These are phyloP conservation scores for Gibbula magus DNA, from an alignment of 2,888 invertebrate species.

Conservation along the genomic window DNA sequence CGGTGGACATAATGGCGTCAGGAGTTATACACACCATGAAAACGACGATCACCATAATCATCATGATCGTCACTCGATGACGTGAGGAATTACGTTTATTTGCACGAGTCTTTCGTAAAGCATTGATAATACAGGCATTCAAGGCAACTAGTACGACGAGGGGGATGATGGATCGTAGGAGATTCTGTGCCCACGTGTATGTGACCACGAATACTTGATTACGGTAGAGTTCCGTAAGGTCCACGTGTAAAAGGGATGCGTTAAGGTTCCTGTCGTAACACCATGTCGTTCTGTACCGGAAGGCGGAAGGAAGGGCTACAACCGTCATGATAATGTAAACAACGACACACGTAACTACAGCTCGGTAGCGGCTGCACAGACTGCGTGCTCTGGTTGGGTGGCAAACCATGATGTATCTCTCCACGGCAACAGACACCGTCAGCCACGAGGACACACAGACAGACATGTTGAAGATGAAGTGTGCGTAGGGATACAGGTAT, in stretches of 20 bases:
- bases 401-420: slow-evolving; percentile 73
- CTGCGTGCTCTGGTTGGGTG: slow-evolving; percentile 62
- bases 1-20: slow-evolving; percentile 68
- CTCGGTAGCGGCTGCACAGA: slow-evolving; percentile 61
- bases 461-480: slow-evolving; percentile 70
- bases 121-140: slow-evolving; percentile 69
- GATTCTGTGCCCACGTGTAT: slow-evolving; percentile 70
- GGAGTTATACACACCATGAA: slow-evolving; percentile 68
- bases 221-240: slow-evolving; percentile 65
- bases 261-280: slow-evolving; percentile 51
- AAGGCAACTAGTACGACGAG: slow-evolving; percentile 66
- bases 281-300: slow-evolving; percentile 64
- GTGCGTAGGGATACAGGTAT: slow-evolving; percentile 73
- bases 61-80: slow-evolving; percentile 56
- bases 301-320: slow-evolving; percentile 68
- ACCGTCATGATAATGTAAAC: slow-evolving; percentile 68
- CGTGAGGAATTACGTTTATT: slow-evolving; percentile 55
- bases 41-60: slow-evolving; percentile 68
- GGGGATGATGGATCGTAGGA: slow-evolving; percentile 71
- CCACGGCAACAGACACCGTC: slow-evolving; percentile 72
- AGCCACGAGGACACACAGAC: slow-evolving; percentile 71
- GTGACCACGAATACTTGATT: slow-evolving; percentile 60
- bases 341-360: slow-evolving; percentile 58
- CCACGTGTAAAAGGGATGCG: slow-evolving; percentile 53
- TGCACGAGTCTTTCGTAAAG: slow-evolving; percentile 61